A percentile compares a stretch with the other conserved stretches of the same genome.
These are phyloP conservation scores for Entomyzon cyanotis DNA, from an alignment of 2,113 vertebrate genomes.

Conservation along the genomic window DNA sequence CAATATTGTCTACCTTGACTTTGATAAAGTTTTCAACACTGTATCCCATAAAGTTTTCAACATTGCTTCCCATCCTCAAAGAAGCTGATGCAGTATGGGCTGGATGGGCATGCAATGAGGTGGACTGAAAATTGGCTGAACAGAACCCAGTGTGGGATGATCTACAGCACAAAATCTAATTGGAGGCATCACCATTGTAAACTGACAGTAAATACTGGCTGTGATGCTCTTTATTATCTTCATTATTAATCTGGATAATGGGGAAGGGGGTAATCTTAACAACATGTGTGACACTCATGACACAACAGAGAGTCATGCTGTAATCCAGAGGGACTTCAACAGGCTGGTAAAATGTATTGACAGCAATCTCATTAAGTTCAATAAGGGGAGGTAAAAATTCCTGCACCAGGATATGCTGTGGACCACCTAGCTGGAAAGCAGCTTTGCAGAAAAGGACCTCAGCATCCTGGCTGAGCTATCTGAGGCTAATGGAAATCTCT, in stretches of 20 bases:
- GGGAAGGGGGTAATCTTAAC: not conserved
- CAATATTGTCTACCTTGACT: not conserved
- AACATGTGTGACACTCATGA: not conserved
- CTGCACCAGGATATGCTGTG: not conserved
- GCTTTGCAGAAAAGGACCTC: not conserved
- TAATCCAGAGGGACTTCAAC: not conserved
- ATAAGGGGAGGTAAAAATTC: not conserved
- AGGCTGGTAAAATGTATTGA: not conserved
- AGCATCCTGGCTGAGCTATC: not conserved
- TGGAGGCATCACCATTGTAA: no score
- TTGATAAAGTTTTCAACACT: not conserved
- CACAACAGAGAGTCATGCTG: not conserved
- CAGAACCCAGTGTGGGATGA: not conserved
- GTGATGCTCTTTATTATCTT: not conserved
- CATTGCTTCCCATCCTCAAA: not conserved
- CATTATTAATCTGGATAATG: not conserved
- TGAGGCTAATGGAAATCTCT: not conserved
- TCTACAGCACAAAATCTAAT: rapidly evolving
- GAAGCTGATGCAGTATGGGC: not conserved
- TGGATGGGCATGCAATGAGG: not conserved
- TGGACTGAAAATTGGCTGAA: not conserved
- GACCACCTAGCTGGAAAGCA: not conserved
- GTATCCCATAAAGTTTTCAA: not conserved
- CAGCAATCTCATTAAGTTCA: not conserved
- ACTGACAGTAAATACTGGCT: not conserved